These are phyloP conservation scores for Poecilia wingei DNA, from an alignment of 2,797 vertebrate genomes.

Conservation along the genomic window DNA sequence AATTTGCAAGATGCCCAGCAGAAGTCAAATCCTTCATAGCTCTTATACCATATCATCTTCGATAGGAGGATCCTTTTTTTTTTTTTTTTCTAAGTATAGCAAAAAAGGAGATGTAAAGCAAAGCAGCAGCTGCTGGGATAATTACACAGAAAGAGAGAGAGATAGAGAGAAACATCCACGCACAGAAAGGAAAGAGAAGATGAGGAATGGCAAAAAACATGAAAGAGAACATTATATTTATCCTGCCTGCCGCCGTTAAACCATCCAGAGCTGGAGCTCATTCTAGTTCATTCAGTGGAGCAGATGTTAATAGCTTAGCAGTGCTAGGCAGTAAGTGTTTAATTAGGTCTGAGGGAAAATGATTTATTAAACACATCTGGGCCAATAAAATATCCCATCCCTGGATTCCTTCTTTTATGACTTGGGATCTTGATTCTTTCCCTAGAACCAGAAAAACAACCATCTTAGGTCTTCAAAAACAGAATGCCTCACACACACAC, in stretches of 20 bases:
- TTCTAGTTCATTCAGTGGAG: slow-evolving; percentile 60
- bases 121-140: slow-evolving; percentile 30
- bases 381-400: slow-evolving; percentile 63
- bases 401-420: slow-evolving; percentile 52
- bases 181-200: slow-evolving; percentile 18
- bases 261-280: slow-evolving; percentile 44
- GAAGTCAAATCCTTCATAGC: slow-evolving; percentile 3
- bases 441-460: slow-evolving; percentile 23
- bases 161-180: not conserved
- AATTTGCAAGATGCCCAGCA: slow-evolving; percentile 18
- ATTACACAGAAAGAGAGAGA: slow-evolving; percentile 14
- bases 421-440: slow-evolving; percentile 28
- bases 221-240: slow-evolving; percentile 41
- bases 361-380: slow-evolving; percentile 78
- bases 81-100: slow-evolving; percentile 30
- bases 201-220: slow-evolving; percentile 22
- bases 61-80: slow-evolving; percentile 10
- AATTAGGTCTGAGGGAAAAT: slow-evolving; percentile 69
- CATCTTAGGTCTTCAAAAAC: slow-evolving; percentile 25
- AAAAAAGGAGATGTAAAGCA: slow-evolving; percentile 28
- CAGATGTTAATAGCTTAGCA: slow-evolving; percentile 76
- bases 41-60: slow-evolving; percentile 22
- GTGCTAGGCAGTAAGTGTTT: slow-evolving; percentile 71
- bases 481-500: slow-evolving; percentile 23
- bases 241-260: slow-evolving; percentile 47